Base-by-base conservation (phyloP, 53 echinoderm and acorn worm genomes). In the Temnopleurus reevesii region DNA sequence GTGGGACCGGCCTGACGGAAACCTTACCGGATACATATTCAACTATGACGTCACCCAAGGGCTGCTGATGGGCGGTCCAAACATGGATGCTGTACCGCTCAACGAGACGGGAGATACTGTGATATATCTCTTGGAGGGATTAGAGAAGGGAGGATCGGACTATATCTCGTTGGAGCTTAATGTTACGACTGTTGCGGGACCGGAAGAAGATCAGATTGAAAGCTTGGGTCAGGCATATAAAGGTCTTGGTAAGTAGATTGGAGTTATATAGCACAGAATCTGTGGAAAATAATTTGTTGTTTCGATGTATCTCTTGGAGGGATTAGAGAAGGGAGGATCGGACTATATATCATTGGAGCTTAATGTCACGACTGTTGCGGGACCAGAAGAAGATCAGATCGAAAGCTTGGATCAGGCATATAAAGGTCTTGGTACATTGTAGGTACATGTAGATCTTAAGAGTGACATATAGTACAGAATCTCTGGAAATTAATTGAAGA, bases 1-100 rank as follows among this genome's bases (percentile, higher is more conserved):
- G 31, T 83, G 83, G 83, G 83, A 83, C n/a, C 55, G 83, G 30
- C 83, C 83, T 2, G 35, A 30, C 4, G 83, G 83, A 4, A 55
- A 53, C 56, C 83, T 83, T 21, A 18, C 35, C 17, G 56, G 83
- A 18, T 83, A 83, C 30, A 83, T 49, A 33, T 38, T 83, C 71
- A 10, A 38, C 41, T 36, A 63, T 18, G 18, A 33, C 17, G 63
- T 63, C 3, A 63, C 63, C 13, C 33, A 6, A 63, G 63, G 63
- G 12, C 29, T 18, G 30, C 12, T 63, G 3, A 23, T 71, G 0
- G 49, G 15, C n/a, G 46, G 36, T 5, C 49, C 29, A 9, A 6
- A n/a, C 27, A 5, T 8, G 5, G 45, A 4, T 12, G 8, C 28
- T 34, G 44, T 79, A 4, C 15, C 10, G 6, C 12, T 79, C 29